Conservation (phyloP, 2,113 vertebrate genomes). For the Arizona elegans region DNA sequence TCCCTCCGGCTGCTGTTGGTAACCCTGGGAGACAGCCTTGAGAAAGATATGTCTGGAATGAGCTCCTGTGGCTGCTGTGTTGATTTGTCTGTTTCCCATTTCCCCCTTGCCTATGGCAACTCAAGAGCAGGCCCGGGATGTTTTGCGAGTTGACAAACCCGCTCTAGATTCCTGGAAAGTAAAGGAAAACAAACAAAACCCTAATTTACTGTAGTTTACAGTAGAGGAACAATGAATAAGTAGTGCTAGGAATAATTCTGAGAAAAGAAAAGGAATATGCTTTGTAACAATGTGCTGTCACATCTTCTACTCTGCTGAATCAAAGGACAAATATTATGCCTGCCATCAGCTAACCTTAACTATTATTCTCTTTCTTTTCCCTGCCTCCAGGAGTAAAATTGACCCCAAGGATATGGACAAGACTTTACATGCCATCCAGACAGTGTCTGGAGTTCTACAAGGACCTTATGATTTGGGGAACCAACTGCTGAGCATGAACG, state of each 20-base stretch:
- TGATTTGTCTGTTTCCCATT: too few relatives aligned
- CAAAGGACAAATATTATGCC: background rate
- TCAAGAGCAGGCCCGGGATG: too few relatives aligned
- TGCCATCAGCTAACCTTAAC: background rate
- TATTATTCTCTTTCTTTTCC: background rate
- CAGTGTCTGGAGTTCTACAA: conserved; percentile 90
- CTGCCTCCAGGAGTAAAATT: conserved; percentile 81
- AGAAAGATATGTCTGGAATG: too few relatives aligned
- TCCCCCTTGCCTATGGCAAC: too few relatives aligned
- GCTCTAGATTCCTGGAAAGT: too few relatives aligned
- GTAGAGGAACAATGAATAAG: background rate
- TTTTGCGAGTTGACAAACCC: too few relatives aligned
- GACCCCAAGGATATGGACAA: conserved; percentile 96
- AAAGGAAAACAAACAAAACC: background rate
- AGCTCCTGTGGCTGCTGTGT: too few relatives aligned
- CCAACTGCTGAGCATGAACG: conserved; percentile 82
- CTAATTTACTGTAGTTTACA: background rate
- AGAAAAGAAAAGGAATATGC: background rate
- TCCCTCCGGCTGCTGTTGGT: too few relatives aligned
- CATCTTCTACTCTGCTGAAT: background rate
- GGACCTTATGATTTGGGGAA: conserved; percentile 95
- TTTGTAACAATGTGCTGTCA: background rate
- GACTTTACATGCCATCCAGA: conserved; percentile 91
- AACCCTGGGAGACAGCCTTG: too few relatives aligned
- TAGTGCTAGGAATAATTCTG: background rate